phyloP scores from a whole-genome alignment of 2,113 vertebrate species.

The Todiramphus saurophagus region DNA sequence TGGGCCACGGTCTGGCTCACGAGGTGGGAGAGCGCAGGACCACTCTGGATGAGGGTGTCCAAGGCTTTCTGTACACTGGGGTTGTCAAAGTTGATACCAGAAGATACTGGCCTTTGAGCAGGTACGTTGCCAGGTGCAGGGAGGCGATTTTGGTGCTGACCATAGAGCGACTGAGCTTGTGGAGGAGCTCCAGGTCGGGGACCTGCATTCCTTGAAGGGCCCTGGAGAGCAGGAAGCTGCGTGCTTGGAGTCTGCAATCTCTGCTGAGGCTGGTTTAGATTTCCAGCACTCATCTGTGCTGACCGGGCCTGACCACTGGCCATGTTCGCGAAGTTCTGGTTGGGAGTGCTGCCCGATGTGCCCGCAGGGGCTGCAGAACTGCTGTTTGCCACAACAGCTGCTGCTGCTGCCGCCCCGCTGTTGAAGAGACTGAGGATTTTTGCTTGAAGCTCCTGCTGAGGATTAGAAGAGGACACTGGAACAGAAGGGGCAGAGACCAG shows the following conservation, averaged over 20 bases:
- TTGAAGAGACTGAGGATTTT: slow-evolving; percentile 98
- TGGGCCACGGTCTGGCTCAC: slow-evolving; percentile 82
- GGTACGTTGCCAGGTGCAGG: slow-evolving; percentile 66
- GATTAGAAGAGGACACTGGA: slow-evolving; percentile 64
- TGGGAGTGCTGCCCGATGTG: slow-evolving; percentile 27
- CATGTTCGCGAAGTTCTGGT: slow-evolving; percentile 78
- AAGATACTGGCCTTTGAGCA: slow-evolving; percentile 76
- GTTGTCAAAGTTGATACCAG: slow-evolving; percentile 96
- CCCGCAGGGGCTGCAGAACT: slow-evolving; percentile 38
- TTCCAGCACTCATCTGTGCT: slow-evolving; percentile 29
- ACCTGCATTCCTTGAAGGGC: slow-evolving; percentile 69
- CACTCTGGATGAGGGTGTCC: slow-evolving; percentile 97
- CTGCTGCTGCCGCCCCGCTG: slow-evolving; percentile 73
- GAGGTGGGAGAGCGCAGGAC: slow-evolving; percentile 90
- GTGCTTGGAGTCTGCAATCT: slow-evolving; percentile 72
- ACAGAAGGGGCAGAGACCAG: slow-evolving; percentile 71
- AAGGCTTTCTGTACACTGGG: slow-evolving; percentile 97
- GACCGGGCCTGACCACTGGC: slow-evolving; percentile 4
- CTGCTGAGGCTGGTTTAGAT: slow-evolving; percentile 69
- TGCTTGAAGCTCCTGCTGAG: slow-evolving; percentile 95
- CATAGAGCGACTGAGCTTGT: slow-evolving; percentile 68
- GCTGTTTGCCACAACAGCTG: slow-evolving; percentile 82
- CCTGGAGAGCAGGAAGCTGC: slow-evolving; percentile 71
- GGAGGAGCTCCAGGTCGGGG: slow-evolving; percentile 69
- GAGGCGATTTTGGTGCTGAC: slow-evolving; percentile 74